Evolutionary conservation across 1,140 invertebrate genomes (phyloP), one percentile per base, ranked within the genome.

Genomic region (Lepidurus couesii): DNA sequence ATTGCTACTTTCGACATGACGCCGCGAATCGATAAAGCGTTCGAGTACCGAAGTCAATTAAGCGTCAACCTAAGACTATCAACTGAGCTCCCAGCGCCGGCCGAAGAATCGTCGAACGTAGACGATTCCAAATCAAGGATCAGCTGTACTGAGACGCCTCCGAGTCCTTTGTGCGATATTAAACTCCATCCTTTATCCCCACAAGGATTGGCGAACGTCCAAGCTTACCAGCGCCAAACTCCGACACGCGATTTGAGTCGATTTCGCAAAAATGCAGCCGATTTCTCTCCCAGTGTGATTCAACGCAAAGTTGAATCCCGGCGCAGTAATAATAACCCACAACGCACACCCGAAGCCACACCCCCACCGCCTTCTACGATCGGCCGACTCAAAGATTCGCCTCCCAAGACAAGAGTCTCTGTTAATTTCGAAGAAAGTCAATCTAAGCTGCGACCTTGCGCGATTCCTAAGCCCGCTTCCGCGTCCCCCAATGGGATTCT

Each of bases 1-100:
- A 65, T 3, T 16, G 53, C 53, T 1, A 65, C 53, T 13, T 7
- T 65, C 1, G 53, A 21, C 21, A 65, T 44, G 21, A 34, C 44
- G 44, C 79, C 79, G 0, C 73, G 76, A 75, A 80, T 80, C 43
- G 79, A 73, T 24, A 79, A 77, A 43, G 75, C 79, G 1, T 80
- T 80, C 73, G 79, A 80, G 74, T 80, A 80, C 76, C 76, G 79
- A 9, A 80, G 79, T 78, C 79, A 80, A 24, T 45, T 80, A 21
- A 73, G 79, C 42, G 79, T 80, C 1, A 77, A 80, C 77, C 47
- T 80, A 43, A n/a, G 79, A 42, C 78, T 80, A 73, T 80, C 79
- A 21, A 77, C 79, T 26, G 79, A 80, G 44, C 42, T 80, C 1
- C 76, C 79, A 16, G 74, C 42, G 7, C 73, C 73, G 65, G 7